Evolutionary conservation across 2,888 invertebrate genomes (phyloP).

Genomic region (Apamea epomidion): DNA sequence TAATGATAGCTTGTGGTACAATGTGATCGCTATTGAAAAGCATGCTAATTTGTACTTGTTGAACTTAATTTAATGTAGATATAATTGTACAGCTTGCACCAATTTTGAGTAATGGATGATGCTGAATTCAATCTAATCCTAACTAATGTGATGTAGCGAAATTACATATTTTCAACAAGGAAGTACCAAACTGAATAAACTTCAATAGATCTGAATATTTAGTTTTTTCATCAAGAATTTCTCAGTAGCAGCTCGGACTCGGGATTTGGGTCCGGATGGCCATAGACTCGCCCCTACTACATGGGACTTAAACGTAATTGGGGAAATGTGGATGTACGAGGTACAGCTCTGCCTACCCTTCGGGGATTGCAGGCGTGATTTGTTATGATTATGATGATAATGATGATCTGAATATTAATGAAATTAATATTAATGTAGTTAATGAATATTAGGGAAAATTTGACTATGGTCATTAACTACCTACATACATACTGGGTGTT

Average conservation of each 20-base stretch:
- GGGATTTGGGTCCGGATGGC: neutral
- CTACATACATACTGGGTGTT: neutral
- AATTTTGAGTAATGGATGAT: constrained; percentile 9
- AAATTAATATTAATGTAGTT: too few relatives aligned
- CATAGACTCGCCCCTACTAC: neutral
- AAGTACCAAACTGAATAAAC: neutral
- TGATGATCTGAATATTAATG: too few relatives aligned
- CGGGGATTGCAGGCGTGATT: too few relatives aligned
- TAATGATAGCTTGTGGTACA: constrained; percentile 41
- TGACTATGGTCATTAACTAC: neutral
- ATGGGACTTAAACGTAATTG: neutral
- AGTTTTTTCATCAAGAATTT: neutral
- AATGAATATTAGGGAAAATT: neutral
- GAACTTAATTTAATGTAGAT: constrained; percentile 23
- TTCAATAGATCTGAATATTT: neutral
- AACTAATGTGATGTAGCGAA: neutral
- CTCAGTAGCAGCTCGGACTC: neutral
- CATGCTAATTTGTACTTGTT: constrained; percentile 18
- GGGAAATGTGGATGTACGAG: neutral
- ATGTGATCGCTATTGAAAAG: constrained; percentile 20
- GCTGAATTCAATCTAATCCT: neutral
- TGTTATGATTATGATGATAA: too few relatives aligned
- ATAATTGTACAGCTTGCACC: neutral
- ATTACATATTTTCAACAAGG: neutral
- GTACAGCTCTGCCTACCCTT: too few relatives aligned